Percentiles rank a stretch among this genome's conserved stretches.
These are phyloP conservation scores for Drosophila eohydei DNA, from an alignment of 2,888 invertebrate species.

Conservation along the genomic window DNA sequence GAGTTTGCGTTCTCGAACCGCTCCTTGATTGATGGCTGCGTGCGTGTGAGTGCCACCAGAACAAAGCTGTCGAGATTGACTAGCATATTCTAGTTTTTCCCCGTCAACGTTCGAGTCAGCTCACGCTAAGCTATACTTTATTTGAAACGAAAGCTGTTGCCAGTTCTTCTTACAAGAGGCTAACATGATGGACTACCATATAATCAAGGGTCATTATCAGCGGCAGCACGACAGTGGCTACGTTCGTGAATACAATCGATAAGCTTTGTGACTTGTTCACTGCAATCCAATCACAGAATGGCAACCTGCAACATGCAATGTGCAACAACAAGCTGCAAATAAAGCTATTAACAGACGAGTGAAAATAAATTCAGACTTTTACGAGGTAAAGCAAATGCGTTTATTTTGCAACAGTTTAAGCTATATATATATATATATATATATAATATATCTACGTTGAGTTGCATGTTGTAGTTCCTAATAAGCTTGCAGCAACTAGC, in stretches of 20 bases:
- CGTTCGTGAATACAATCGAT: conserved; percentile 13
- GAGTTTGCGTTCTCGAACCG: conserved; percentile 17
- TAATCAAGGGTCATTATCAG: conserved; percentile 47
- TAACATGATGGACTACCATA: conserved; percentile 28
- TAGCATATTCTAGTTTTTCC: conserved; percentile 46
- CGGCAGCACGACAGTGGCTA: not conserved
- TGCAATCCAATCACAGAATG: not conserved
- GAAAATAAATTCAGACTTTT: not conserved
- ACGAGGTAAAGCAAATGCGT: not conserved
- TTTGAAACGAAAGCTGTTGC: conserved; percentile 15
- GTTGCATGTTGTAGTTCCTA: not conserved
- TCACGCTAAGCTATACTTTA: conserved; percentile 26
- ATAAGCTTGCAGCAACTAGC: conserved; percentile 8
- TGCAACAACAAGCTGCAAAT: not conserved
- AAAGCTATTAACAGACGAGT: not conserved
- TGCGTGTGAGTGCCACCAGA: conserved; percentile 13
- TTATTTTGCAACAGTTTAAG: not conserved
- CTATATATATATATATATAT: too few relatives aligned
- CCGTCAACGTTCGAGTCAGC: conserved; percentile 35
- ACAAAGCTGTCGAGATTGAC: conserved; percentile 42
- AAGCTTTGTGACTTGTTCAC: conserved; percentile 10
- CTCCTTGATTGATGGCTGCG: conserved; percentile 49
- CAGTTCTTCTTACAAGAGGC: not conserved
- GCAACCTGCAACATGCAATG: conserved; percentile 8
- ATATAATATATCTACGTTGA: not conserved